Evolutionary conservation across 2,888 invertebrate genomes (phyloP).

Genomic region (Dinocampus coccinellae): DNA sequence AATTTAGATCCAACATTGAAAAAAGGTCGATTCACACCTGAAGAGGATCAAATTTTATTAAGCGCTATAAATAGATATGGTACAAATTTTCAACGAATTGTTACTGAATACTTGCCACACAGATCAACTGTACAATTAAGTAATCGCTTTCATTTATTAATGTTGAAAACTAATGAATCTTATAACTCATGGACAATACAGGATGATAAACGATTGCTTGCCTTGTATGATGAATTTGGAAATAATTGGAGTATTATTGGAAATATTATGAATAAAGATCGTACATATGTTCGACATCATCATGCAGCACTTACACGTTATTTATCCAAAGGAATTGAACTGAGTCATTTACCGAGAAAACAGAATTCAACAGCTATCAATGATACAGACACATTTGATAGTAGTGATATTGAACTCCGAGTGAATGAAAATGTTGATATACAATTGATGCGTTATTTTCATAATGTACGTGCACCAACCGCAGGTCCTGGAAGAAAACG

Average conservation of each 20-base stretch:
- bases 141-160: conserved; percentile 73
- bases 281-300: conserved; percentile 75
- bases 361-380: not conserved
- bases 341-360: conserved; percentile 42
- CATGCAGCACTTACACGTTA: conserved; percentile 69
- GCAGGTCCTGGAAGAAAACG: conserved; percentile 65
- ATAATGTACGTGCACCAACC: conserved; percentile 28
- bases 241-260: conserved; percentile 72
- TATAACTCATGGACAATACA: conserved; percentile 74
- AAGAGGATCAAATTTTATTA: conserved; percentile 78
- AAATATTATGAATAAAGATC: conserved; percentile 71
- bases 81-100: conserved; percentile 73
- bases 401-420: not conserved
- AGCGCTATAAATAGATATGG: conserved; percentile 76
- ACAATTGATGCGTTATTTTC: conserved; percentile 53
- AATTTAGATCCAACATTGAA: conserved; percentile 69
- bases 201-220: conserved; percentile 74
- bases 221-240: conserved; percentile 71
- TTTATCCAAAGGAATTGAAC: conserved; percentile 43
- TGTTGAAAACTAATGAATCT: conserved; percentile 60
- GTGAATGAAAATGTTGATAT: conserved; percentile 61
- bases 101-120: conserved; percentile 74
- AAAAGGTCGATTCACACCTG: conserved; percentile 76
- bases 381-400: not conserved
- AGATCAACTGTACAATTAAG: conserved; percentile 76